Conservation (phyloP, 1,140 invertebrate genomes). For the Danaus melanippus region DNA sequence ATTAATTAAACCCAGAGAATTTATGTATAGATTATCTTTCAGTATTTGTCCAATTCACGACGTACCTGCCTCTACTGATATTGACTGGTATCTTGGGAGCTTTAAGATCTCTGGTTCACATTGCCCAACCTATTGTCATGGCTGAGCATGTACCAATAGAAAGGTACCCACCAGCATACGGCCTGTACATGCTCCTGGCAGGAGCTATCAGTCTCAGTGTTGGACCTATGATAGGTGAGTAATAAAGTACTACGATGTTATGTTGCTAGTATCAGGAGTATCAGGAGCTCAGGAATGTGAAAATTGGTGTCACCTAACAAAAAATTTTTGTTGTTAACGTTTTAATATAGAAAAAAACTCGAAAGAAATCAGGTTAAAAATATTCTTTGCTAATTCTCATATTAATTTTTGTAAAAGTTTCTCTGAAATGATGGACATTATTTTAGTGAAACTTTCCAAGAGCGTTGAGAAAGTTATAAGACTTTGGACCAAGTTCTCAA, state of each 20-base stretch:
- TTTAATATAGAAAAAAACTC: too few species aligned
- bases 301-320: too few species aligned
- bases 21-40: conserved; percentile 22
- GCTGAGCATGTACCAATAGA: conserved; percentile 76
- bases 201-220: conserved; percentile 56
- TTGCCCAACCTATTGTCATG: conserved; percentile 74
- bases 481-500: conserved; percentile 31
- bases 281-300: too few species aligned
- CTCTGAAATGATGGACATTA: conserved; percentile 16
- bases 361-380: too few species aligned
- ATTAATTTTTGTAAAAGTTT: conserved; percentile 21
- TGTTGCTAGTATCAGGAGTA: too few species aligned
- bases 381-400: conserved; percentile 9
- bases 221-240: conserved; percentile 62
- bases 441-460: conserved; percentile 20
- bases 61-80: conserved; percentile 54
- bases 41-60: conserved; percentile 63
- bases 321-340: too few species aligned
- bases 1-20: too few species aligned
- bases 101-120: conserved; percentile 72
- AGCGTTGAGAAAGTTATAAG: conserved; percentile 22
- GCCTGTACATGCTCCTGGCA: conserved; percentile 75
- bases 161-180: conserved; percentile 76
- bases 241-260: background rate
- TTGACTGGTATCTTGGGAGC: conserved; percentile 72